A percentile compares a stretch with the other conserved stretches of the same genome.
These are phyloP conservation scores for Protosalanx chinensis DNA, from an alignment of 2,797 vertebrate species.

Conservation along the genomic window DNA sequence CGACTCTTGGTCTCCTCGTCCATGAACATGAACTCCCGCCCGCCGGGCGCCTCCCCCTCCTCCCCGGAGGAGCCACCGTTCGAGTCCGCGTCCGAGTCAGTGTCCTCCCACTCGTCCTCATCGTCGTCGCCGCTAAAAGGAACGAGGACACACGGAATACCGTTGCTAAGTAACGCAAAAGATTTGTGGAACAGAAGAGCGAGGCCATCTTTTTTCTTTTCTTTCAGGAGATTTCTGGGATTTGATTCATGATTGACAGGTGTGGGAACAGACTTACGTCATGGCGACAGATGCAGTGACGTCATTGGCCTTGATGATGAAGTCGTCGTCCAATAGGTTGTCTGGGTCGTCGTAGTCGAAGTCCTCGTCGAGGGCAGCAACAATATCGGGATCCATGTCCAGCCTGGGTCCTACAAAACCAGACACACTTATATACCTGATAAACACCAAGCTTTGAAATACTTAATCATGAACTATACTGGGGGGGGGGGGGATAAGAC, in stretches of 20 bases:
- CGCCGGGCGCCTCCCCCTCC: constrained; percentile 21
- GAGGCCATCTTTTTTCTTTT: background rate
- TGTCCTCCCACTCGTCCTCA: constrained; percentile 84
- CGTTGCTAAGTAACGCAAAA: background rate
- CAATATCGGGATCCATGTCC: constrained; percentile 96
- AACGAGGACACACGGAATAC: background rate
- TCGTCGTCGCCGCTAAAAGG: constrained; percentile 49
- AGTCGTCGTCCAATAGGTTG: constrained; percentile 93
- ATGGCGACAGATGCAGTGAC: background rate
- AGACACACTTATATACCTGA: background rate
- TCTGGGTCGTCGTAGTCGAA: constrained; percentile 90
- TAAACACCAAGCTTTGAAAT: no score
- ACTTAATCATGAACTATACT: background rate
- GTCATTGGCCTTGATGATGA: constrained; percentile 83
- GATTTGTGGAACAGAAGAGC: background rate
- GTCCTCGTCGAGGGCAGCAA: constrained; percentile 93
- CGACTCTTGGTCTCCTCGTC: constrained; percentile 93
- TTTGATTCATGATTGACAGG: background rate
- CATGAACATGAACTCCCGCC: constrained; percentile 77
- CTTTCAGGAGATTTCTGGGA: background rate
- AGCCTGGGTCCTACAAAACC: constrained; percentile 80
- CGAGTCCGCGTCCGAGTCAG: constrained; percentile 73
- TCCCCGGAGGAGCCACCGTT: constrained; percentile 73
- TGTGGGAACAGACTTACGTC: constrained; percentile 55
- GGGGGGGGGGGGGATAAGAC: no score